phyloP scores from a whole-genome alignment of 2,888 invertebrate genomes.

The Aricia artaxerxes region DNA sequence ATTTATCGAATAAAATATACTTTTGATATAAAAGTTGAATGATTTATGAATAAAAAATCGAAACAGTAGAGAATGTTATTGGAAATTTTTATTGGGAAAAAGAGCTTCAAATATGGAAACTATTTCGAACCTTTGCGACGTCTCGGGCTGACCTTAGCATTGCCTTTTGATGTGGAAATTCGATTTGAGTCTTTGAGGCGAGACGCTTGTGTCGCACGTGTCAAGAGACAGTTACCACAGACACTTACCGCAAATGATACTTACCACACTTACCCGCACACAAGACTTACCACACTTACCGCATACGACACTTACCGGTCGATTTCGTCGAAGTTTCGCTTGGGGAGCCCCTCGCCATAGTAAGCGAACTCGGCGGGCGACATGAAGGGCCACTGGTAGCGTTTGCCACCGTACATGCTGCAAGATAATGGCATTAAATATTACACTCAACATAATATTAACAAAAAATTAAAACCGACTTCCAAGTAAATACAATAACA shows the following conservation, averaged over 20 bases:
- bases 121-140: neutral
- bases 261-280: no score
- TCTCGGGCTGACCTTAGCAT: neutral
- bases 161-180: neutral
- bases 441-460: no score
- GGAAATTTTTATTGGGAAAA: no score
- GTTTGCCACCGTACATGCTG: slow-evolving; percentile 66
- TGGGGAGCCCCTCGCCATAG: slow-evolving; percentile 64
- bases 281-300: no score
- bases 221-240: slow-evolving; percentile 49
- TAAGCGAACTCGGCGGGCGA: slow-evolving; percentile 56
- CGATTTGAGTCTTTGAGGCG: neutral
- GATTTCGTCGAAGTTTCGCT: slow-evolving; percentile 82
- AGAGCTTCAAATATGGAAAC: neutral
- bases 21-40: no score
- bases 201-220: neutral
- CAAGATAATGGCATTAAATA: neutral
- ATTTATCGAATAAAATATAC: no score
- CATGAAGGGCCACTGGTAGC: slow-evolving; percentile 57
- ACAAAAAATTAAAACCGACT: no score
- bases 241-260: no score
- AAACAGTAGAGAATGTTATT: no score
- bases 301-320: slow-evolving; percentile 60
- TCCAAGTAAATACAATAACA: no score
- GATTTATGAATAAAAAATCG: no score